A percentile compares a stretch with the other conserved stretches of the same genome.
phyloP scores from a whole-genome alignment of 2,888 invertebrate genomes.

The Caradrina clavipalpis region DNA sequence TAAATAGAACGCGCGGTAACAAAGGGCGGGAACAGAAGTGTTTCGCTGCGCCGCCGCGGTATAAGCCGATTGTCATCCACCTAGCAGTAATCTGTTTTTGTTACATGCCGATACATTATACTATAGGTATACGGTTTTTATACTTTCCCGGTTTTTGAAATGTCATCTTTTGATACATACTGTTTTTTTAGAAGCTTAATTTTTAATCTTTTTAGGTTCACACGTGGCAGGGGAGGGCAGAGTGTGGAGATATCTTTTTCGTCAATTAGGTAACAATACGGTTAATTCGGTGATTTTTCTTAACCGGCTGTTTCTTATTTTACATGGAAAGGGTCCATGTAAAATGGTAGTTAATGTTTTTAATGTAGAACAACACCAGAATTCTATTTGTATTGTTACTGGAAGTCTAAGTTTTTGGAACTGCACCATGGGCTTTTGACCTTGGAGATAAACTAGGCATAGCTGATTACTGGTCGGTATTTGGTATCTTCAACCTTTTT shows the following conservation, averaged over 20 bases:
- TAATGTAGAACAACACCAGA: no score
- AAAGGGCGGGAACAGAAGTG: slow-evolving; percentile 73
- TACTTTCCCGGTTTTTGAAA: slow-evolving; percentile 44
- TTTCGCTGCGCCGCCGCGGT: slow-evolving; percentile 70
- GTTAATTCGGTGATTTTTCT: neutral
- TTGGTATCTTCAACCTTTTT: neutral
- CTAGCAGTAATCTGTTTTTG: slow-evolving; percentile 75
- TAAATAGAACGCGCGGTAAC: slow-evolving; percentile 80
- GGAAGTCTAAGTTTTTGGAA: neutral
- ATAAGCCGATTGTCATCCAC: slow-evolving; percentile 75
- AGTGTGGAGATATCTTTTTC: slow-evolving; percentile 10
- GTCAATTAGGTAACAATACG: slow-evolving; percentile 11
- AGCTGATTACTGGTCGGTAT: no score
- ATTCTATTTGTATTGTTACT: neutral
- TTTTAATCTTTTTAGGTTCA: slow-evolving; percentile 46
- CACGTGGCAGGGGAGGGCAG: slow-evolving; percentile 18
- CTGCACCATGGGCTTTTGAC: neutral
- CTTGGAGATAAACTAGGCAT: slow-evolving; percentile 19
- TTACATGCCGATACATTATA: slow-evolving; percentile 58
- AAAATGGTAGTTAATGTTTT: no score
- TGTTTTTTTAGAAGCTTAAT: slow-evolving; percentile 27
- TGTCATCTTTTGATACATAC: slow-evolving; percentile 47
- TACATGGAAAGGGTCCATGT: neutral
- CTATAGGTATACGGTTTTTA: slow-evolving; percentile 51
- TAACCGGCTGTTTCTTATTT: neutral